These are phyloP conservation scores for Passer domesticus DNA, from an alignment of 2,113 vertebrate species.

Conservation along the genomic window DNA sequence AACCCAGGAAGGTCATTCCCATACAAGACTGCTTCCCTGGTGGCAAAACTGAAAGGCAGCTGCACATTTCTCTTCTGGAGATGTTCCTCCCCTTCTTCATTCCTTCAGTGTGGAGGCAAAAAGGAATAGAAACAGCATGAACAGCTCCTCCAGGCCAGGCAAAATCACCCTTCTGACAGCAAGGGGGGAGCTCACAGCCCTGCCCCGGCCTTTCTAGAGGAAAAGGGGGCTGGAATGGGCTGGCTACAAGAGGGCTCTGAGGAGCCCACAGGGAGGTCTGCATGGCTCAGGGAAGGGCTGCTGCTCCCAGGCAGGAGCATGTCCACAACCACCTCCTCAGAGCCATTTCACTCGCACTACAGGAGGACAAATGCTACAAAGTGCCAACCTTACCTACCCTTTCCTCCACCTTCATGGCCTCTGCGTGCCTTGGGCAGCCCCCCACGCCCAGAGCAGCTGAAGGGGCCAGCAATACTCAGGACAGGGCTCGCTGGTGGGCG, in stretches of 20 bases:
- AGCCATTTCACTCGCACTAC: fast-evolving
- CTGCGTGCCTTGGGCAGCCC: fast-evolving
- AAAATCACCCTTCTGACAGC: neutral
- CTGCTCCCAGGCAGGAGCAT: neutral
- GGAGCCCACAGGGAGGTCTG: neutral
- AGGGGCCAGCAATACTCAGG: constrained; percentile 66
- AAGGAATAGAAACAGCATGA: neutral
- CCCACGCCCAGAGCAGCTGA: fast-evolving
- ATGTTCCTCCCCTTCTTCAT: constrained; percentile 78
- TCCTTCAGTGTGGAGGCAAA: neutral
- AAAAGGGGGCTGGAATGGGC: neutral
- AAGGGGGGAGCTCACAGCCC: neutral
- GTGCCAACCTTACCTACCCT: neutral
- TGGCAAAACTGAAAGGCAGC: constrained; percentile 79
- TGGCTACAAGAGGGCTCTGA: neutral
- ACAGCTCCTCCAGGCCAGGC: neutral
- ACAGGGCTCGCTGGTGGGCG: constrained; percentile 71
- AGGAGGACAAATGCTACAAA: neutral
- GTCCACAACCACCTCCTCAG: neutral
- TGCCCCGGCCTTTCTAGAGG: neutral
- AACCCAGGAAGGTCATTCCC: neutral
- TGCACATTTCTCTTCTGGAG: constrained; percentile 72
- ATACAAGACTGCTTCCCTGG: constrained; percentile 80
- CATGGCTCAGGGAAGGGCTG: neutral
- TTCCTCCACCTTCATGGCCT: neutral